Base-by-base conservation (phyloP, 2,797 vertebrate species). In the Allobates femoralis region DNA sequence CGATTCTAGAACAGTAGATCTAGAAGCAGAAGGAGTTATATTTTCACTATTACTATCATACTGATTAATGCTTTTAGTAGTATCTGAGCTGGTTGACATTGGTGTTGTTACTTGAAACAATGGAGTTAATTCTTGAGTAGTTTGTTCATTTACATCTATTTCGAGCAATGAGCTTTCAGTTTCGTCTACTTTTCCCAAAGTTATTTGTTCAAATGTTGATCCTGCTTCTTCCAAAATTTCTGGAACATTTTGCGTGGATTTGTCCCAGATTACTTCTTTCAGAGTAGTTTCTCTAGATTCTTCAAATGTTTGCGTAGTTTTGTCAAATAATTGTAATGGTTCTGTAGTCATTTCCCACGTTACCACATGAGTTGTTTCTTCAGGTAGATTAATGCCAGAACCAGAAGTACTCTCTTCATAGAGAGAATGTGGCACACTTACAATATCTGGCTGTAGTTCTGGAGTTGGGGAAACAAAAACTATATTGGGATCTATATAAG, bases 1-100 rank as follows among this genome's bases (percentile, higher is more conserved):
- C 0, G 91, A 87, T 2, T 71, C 26, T 77, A 89, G 89, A 0
- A 90, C 78, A 75, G 89, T 83, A 86, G 91, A 85, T 2, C 90
- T 81, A 0, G n/a, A 4, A 21, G 34, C 10, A 23, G 69, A n/a
- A 23, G 23, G 3, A 5, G 5, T 73, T 18, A 21, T 50, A 23
- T 37, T n/a, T 30, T 66, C 69, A 12, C n/a, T 73, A 1, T 37
- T 32, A n/a, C 74, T 7, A 12, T 67, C 73, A 77, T 75, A 76
- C 23, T 55, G 23, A 21, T 4, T 30, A 75, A 69, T 64, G 55
- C 18, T 56, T 34, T 28, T 21, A 21, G 46, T 53, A 26, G 19
- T 11, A 32, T 26, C 1, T 66, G 28, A 34, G 19, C 30, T 26
- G 28, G 32, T 41, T 69, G 19, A 69, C 19, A 69, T 41, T 41